A percentile compares a stretch with the other conserved stretches of the same genome.
phyloP scores from a whole-genome alignment of 2,113 vertebrate species.

The Pomatostomus ruficeps region DNA sequence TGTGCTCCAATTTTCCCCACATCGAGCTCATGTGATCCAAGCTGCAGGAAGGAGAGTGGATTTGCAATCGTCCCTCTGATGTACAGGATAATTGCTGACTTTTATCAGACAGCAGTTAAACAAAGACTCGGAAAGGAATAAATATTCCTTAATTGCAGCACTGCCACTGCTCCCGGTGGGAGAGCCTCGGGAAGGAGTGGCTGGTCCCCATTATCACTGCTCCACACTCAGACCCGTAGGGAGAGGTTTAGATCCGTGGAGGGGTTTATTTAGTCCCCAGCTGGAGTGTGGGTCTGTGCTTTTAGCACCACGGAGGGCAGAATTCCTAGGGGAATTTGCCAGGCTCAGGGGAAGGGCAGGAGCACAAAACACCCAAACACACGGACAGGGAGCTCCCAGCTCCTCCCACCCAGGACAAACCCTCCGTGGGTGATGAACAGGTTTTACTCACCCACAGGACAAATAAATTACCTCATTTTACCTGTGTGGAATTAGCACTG shows the following conservation, averaged over 20 bases:
- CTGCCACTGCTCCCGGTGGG: slow-evolving; percentile 36
- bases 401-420: background rate
- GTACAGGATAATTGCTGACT: slow-evolving; percentile 62
- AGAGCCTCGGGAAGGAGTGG: slow-evolving; percentile 22
- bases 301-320: background rate
- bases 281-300: background rate
- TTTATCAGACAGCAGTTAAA: slow-evolving; percentile 67
- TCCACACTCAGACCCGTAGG: background rate
- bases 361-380: background rate
- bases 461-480: background rate
- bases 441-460: background rate
- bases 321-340: background rate
- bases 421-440: background rate
- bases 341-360: background rate
- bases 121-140: slow-evolving; percentile 57
- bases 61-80: slow-evolving; percentile 62
- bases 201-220: background rate
- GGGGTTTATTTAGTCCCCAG: background rate
- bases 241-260: background rate
- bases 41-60: slow-evolving; percentile 62
- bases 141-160: slow-evolving; percentile 57
- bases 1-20: slow-evolving; percentile 55
- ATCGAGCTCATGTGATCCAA: slow-evolving; percentile 51
- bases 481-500: background rate
- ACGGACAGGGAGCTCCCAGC: rapidly evolving